These are phyloP conservation scores for Dinocampus coccinellae DNA, from an alignment of 2,888 invertebrate species.

Conservation along the genomic window DNA sequence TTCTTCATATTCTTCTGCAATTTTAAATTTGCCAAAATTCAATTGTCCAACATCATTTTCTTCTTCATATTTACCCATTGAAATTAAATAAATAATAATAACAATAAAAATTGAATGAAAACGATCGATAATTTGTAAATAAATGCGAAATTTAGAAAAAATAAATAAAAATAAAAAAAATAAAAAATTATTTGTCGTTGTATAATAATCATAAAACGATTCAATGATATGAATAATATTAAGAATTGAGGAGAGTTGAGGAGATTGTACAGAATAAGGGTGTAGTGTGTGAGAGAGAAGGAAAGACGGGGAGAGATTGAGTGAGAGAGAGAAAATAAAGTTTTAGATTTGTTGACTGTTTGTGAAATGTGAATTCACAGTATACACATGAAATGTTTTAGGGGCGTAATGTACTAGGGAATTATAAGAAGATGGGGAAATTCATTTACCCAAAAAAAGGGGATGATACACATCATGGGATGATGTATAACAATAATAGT, in stretches of 20 bases:
- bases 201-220: slow-evolving; percentile 59
- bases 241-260: slow-evolving; percentile 56
- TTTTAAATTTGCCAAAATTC: too few species aligned
- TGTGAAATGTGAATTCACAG: too few species aligned
- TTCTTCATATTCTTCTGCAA: too few species aligned
- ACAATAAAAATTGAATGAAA: too few species aligned
- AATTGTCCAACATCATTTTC: too few species aligned
- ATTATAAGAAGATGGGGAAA: slow-evolving; percentile 43
- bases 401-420: slow-evolving; percentile 60
- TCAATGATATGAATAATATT: slow-evolving; percentile 57
- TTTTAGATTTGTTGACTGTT: too few species aligned
- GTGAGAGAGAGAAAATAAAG: too few species aligned
- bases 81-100: too few species aligned
- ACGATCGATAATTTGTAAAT: background rate
- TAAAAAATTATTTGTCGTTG: slow-evolving; percentile 26
- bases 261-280: slow-evolving; percentile 42
- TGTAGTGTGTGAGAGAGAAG: slow-evolving; percentile 13
- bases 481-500: slow-evolving; percentile 38
- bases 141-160: background rate
- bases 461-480: slow-evolving; percentile 46
- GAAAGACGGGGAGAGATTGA: slow-evolving; percentile 23
- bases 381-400: slow-evolving; percentile 47
- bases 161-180: background rate
- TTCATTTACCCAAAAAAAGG: slow-evolving; percentile 38
- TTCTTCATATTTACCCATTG: too few species aligned